Evolutionary conservation across 2,113 vertebrate species (phyloP), one percentile per base, ranked within the genome.

Genomic region (Callionymus lyra): DNA sequence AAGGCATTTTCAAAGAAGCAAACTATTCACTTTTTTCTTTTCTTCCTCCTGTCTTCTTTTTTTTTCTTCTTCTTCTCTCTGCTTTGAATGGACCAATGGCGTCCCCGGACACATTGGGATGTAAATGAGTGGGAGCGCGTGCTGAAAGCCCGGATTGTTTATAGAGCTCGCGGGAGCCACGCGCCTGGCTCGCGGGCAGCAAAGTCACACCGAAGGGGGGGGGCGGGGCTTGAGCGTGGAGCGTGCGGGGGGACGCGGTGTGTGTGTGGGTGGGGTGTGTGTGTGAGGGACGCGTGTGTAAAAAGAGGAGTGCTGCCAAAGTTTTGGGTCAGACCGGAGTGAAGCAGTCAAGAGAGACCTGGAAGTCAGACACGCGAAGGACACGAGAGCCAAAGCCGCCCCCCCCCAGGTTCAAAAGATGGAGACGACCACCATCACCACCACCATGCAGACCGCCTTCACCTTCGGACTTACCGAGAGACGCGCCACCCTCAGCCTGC

Each of bases 301-400:
- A 89, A 90, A 88, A 85, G 87, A 78, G 76, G 78, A 68, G 83
- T 81, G 79, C 75, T 86, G 86, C 84, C 81, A 86, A 82, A 86
- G 82, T 84, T 85, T 27, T 85, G 76, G 78, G 77, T 80, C 82
- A 86, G 84, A 86, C 75, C 80, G 66, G 76, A 79, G 68, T 79
- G 79, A 17, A 77, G 72, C 78, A 74, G 77, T 73, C 71, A 63
- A 81, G 72, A 77, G 73, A 79, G 76, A 77, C 73, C 83, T 76
- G 81, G 79, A 78, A 79, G 80, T 72, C 70, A 55, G 70, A 64
- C 73, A 74, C 78, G 68, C 59, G 69, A 73, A 72, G 62, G 81
- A 77, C 84, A 82, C 84, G 82, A 85, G 83, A 81, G 79, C 76
- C 64, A 75, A 68, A 33, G 70, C 71, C 65, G 76, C 67, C 73